Evolutionary conservation across 1,140 invertebrate species (phyloP), one percentile per base, ranked within the genome.

Genomic region (Drosophila biarmipes): DNA sequence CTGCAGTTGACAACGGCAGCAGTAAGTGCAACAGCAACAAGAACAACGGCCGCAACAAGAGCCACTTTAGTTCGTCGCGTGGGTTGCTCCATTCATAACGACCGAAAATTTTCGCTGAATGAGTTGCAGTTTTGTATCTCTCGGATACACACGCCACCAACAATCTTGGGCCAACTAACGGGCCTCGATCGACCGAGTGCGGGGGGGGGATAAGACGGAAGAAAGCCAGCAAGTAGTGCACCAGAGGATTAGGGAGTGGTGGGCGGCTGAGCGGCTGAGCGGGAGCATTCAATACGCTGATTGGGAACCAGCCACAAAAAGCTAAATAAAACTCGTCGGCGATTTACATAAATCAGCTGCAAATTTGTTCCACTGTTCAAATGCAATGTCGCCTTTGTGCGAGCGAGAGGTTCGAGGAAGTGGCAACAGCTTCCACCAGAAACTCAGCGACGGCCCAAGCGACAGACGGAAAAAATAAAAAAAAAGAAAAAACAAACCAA

Each of bases 291-390:
- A 42, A 66, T 58, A 68, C 78, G 73, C 78, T 86, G 82, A 87
- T 86, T 86, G 82, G 80, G 68, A 76, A 71, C 71, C 72, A 43
- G 29, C 40, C 46, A 63, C 46, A 51, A 69, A 73, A 62, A 49
- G 61, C 37, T 63, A 74, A 73, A 74, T 73, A 72, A 80, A 76
- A 76, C 73, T 67, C 51, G 72, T 58, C 78, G 73, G 64, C 82
- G 82, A 86, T 86, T 86, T 86, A 87, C 82, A 86, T 86, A 87
- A 87, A 87, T 86, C 82, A 86, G 82, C 84, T 87, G 82, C 82
- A 86, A 86, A 86, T 86, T 86, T 86, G 82, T 86, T 86, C 82
- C 82, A 86, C 82, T 86, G 82, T 86, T 87, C 82, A 86, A 86
- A 89, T 87, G 84, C 84, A 77, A 63, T 78, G 78, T 87, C 71